A percentile compares a stretch with the other conserved stretches of the same genome.
Conservation (phyloP, 2,113 vertebrate species). For the Coturnix japonica region DNA sequence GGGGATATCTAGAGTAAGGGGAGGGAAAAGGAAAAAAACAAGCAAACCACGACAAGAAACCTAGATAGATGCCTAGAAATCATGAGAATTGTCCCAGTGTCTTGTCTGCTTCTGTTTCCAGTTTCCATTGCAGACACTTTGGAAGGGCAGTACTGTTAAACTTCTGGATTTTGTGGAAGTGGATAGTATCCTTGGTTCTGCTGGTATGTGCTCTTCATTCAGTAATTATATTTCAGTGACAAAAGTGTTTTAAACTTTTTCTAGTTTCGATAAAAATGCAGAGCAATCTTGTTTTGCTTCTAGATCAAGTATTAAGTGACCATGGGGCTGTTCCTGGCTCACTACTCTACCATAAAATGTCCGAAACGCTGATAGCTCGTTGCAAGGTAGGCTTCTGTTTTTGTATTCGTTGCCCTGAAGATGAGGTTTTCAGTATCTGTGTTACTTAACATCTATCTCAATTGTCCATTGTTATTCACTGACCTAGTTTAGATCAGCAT, state of each 20-base stretch:
- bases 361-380: slow-evolving; percentile 80
- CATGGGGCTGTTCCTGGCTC: slow-evolving; percentile 80
- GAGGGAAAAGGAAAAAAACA: background rate
- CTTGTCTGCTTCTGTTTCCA: slow-evolving; percentile 66
- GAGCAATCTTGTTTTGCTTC: slow-evolving; percentile 24
- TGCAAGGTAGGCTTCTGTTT: slow-evolving; percentile 86
- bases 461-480: background rate
- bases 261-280: background rate
- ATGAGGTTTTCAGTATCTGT: background rate
- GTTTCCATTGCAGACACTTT: slow-evolving; percentile 88
- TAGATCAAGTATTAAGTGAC: slow-evolving; percentile 58
- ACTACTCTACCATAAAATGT: slow-evolving; percentile 81
- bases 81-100: background rate
- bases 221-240: background rate
- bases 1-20: background rate
- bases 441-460: background rate
- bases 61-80: background rate
- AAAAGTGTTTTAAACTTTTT: background rate
- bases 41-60: background rate
- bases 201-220: slow-evolving; percentile 74
- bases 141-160: slow-evolving; percentile 86
- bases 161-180: slow-evolving; percentile 88
- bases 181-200: slow-evolving; percentile 65
- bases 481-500: background rate
- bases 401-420: background rate